Evolutionary conservation across 1,140 invertebrate genomes (phyloP), one percentile per base, ranked within the genome.

Genomic region (Triops longicaudatus): DNA sequence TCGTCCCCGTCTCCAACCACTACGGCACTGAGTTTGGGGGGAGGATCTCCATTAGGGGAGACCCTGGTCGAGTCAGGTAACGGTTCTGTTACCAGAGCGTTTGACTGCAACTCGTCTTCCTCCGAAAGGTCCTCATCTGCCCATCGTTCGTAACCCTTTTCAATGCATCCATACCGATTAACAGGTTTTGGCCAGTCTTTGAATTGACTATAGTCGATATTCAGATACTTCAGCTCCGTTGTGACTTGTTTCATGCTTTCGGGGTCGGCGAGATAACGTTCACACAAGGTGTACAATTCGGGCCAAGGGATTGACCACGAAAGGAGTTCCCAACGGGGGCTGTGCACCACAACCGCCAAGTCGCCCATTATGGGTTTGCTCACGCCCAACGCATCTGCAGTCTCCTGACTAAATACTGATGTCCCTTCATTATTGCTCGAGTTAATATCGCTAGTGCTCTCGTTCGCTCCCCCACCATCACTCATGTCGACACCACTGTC

Each of bases 181-280:
- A 80, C 85, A 26, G 85, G 83, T 74, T 78, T 77, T 3, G 88
- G 87, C 81, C 86, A 86, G 81, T 87, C 85, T 78, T 87, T 86
- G 79, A 89, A 90, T 79, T 88, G 87, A 41, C 86, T 87, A 79
- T 90, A 90, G 82, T 90, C 89, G 74, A 90, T 88, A 77, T 90
- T 88, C 0, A 90, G 81, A 81, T 87, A 90, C 80, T 90, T 90
- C 5, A 90, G 81, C 78, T 89, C 88, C 44, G 88, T 89, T 73
- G 87, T 87, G 17, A 85, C 85, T 78, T 87, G 88, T 26, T 88
- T 85, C 80, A 88, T 87, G 31, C 86, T 85, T 75, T 89, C 87
- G 0, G 86, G 85, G 78, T 89, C 87, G 17, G 87, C 84, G 17
- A 90, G 80, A 80, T 90, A 90, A 50, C 86, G 85, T 73, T 88